These are phyloP conservation scores for Hycleus cichorii DNA, from an alignment of 1,140 invertebrate species.

Conservation along the genomic window DNA sequence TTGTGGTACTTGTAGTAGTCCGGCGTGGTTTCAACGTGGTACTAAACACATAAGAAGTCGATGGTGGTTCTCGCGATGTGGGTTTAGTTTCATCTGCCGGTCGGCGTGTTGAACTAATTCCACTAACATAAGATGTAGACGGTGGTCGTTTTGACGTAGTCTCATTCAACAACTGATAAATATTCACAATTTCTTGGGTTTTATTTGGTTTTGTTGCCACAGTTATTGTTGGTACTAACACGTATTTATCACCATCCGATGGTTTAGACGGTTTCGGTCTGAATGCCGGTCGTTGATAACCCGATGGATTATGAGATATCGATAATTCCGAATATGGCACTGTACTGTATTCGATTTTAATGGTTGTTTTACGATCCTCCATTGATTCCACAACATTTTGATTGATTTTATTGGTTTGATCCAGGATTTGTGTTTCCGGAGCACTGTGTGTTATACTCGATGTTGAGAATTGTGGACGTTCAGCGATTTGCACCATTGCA, in stretches of 20 bases:
- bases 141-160: constrained; percentile 26
- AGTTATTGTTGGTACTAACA: constrained; percentile 48
- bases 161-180: constrained; percentile 39
- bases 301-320: constrained; percentile 32
- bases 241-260: constrained; percentile 39
- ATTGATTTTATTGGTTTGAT: constrained; percentile 51
- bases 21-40: constrained; percentile 20
- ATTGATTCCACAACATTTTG: constrained; percentile 49
- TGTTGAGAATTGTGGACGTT: constrained; percentile 38
- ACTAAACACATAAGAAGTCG: constrained; percentile 31
- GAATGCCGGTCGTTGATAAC: constrained; percentile 30
- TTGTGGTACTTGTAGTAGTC: constrained; percentile 8
- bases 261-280: constrained; percentile 35
- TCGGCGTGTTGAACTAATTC: constrained; percentile 11
- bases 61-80: constrained; percentile 27
- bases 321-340: constrained; percentile 25
- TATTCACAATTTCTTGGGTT: constrained; percentile 42
- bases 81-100: constrained; percentile 6
- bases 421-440: constrained; percentile 57
- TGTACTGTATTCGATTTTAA: constrained; percentile 24
- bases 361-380: constrained; percentile 31
- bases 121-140: constrained; percentile 31
- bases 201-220: constrained; percentile 41
- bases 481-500: constrained; percentile 32
- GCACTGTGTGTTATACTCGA: constrained; percentile 49